Evolutionary conservation across 1,140 invertebrate genomes (phyloP).

Genomic region (Dufourea novaeangliae): DNA sequence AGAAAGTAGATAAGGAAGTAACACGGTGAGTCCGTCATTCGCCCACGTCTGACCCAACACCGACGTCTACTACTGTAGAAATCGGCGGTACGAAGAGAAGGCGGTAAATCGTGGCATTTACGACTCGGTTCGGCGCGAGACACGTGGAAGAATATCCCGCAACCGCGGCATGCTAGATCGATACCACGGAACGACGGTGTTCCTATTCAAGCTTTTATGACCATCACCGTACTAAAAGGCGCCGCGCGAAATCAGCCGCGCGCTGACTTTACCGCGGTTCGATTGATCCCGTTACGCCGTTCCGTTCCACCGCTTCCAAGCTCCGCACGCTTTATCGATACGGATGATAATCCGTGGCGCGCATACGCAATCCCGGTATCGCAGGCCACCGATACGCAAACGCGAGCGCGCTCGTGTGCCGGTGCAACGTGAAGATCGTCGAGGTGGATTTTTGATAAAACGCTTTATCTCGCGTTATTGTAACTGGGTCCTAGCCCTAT

Average conservation of each 20-base stretch:
- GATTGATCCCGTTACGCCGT: slow-evolving; percentile 41
- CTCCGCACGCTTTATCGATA: slow-evolving; percentile 36
- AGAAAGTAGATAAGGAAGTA: background rate
- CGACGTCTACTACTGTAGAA: slow-evolving; percentile 11
- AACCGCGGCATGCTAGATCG: slow-evolving; percentile 49
- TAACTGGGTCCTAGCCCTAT: background rate
- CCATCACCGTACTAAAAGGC: slow-evolving; percentile 50
- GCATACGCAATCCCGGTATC: slow-evolving; percentile 11
- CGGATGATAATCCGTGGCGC: slow-evolving; percentile 11
- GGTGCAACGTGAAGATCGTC: too few relatives aligned
- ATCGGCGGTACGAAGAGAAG: background rate
- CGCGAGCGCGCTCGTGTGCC: background rate
- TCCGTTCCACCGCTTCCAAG: background rate
- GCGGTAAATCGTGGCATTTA: slow-evolving; percentile 47
- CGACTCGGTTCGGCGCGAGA: slow-evolving; percentile 42
- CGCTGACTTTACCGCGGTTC: slow-evolving; percentile 35
- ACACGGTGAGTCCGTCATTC: background rate
- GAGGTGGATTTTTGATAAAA: background rate
- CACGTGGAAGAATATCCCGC: slow-evolving; percentile 59
- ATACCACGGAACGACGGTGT: slow-evolving; percentile 52
- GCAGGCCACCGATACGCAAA: background rate
- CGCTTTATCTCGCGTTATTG: background rate
- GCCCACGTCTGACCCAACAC: slow-evolving; percentile 29
- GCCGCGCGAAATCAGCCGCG: slow-evolving; percentile 30
- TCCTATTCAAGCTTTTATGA: slow-evolving; percentile 57